Evolutionary conservation across 2,113 vertebrate genomes (phyloP).

Genomic region (Menura novaehollandiae): DNA sequence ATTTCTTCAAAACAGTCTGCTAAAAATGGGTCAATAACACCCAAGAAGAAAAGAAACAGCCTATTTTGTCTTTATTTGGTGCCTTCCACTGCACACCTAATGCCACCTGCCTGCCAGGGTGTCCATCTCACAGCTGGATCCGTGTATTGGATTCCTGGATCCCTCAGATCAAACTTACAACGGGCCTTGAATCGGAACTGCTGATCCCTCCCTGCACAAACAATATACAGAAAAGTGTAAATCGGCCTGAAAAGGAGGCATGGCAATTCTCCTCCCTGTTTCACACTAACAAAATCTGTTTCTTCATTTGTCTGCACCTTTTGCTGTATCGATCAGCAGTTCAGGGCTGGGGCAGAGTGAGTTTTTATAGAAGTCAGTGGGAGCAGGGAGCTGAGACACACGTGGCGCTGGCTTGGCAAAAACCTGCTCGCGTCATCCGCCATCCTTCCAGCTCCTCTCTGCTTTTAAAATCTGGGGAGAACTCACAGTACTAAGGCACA

Average conservation of each 20-base stretch:
- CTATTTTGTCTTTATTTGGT: background rate
- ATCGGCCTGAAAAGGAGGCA: background rate
- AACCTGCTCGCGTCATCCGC: background rate
- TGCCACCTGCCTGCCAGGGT: background rate
- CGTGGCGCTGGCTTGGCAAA: background rate
- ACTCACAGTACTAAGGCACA: background rate
- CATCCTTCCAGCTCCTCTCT: background rate
- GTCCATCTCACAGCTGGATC: accelerated
- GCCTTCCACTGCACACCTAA: background rate
- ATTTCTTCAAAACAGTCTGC: background rate
- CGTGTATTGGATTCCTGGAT: background rate
- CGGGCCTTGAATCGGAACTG: accelerated
- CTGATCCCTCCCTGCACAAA: background rate
- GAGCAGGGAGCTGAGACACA: background rate
- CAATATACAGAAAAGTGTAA: background rate
- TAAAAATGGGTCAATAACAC: background rate
- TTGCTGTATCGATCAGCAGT: background rate
- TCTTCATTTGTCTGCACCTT: background rate
- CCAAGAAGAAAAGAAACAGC: background rate
- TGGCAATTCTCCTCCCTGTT: background rate
- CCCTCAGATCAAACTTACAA: background rate
- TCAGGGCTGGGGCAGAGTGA: background rate
- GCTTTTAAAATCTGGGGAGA: background rate
- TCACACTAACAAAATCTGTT: background rate
- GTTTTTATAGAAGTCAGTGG: background rate